These are phyloP conservation scores for Epinotia brunnichana DNA, from an alignment of 2,888 invertebrate species.

Conservation along the genomic window DNA sequence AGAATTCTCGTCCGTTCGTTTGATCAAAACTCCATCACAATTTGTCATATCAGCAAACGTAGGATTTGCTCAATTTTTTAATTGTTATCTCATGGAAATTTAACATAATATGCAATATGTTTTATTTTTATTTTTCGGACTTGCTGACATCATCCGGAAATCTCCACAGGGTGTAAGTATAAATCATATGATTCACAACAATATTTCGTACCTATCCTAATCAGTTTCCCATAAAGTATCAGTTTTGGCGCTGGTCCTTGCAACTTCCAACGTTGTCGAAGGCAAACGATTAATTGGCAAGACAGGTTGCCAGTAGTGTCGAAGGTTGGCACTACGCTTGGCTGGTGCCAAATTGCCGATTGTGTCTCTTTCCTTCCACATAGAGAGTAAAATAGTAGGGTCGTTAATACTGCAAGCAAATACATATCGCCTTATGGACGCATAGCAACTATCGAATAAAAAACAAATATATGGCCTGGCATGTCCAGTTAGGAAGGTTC, in stretches of 20 bases:
- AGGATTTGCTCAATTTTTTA: too few relatives aligned
- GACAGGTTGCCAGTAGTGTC: not conserved
- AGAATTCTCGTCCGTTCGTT: not conserved
- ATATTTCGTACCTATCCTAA: not conserved
- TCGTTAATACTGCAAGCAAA: not conserved
- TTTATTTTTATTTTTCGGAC: slow-evolving; percentile 43
- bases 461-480: too few relatives aligned
- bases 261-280: too few relatives aligned
- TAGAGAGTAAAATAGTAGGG: too few relatives aligned
- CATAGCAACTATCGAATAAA: too few relatives aligned
- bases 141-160: slow-evolving; percentile 40
- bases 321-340: not conserved
- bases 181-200: not conserved
- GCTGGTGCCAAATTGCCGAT: not conserved
- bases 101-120: slow-evolving; percentile 44
- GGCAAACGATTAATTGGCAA: too few relatives aligned
- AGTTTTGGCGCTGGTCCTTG: too few relatives aligned
- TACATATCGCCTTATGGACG: not conserved
- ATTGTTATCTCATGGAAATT: not conserved
- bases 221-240: too few relatives aligned
- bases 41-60: too few relatives aligned
- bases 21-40: not conserved
- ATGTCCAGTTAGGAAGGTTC: too few relatives aligned
- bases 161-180: slow-evolving; percentile 64
- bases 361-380: too few relatives aligned